phyloP scores from a whole-genome alignment of 1,140 invertebrate genomes.

The Drosophila simulans region DNA sequence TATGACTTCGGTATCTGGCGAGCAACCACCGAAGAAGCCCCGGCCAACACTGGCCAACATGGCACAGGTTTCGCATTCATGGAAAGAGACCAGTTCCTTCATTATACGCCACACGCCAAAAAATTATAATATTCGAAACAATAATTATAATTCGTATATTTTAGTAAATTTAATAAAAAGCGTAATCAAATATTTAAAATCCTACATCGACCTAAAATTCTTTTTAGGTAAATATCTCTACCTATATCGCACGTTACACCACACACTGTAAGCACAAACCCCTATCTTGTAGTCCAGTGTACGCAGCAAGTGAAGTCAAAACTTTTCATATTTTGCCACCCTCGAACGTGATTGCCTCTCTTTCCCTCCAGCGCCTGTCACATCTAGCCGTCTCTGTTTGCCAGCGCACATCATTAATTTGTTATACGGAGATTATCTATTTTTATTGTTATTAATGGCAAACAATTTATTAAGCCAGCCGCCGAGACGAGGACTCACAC shows the following conservation, averaged over 20 bases:
- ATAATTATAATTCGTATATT: too few relatives aligned
- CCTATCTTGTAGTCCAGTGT: constrained; percentile 46
- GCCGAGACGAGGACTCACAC: constrained; percentile 51
- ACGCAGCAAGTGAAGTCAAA: constrained; percentile 45
- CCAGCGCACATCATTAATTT: constrained; percentile 81
- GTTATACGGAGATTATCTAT: constrained; percentile 84
- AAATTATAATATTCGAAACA: too few relatives aligned
- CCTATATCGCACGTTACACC: too few relatives aligned
- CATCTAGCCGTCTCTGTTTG: constrained; percentile 23
- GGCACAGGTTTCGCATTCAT: background rate
- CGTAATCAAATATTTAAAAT: too few relatives aligned
- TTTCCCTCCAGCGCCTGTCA: constrained; percentile 1
- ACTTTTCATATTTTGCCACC: constrained; percentile 68
- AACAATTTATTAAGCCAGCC: constrained; percentile 83
- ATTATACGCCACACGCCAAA: too few relatives aligned
- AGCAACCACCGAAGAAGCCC: constrained; percentile 46
- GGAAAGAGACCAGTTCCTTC: too few relatives aligned
- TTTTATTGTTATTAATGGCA: constrained; percentile 84
- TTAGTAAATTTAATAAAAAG: too few relatives aligned
- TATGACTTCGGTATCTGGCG: constrained; percentile 27
- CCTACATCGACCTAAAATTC: too few relatives aligned
- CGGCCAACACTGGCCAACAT: constrained; percentile 32
- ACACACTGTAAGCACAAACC: too few relatives aligned
- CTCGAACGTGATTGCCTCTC: background rate
- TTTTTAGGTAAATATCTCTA: too few relatives aligned